phyloP scores from a whole-genome alignment of 1,140 invertebrate species.

The Sitodiplosis mosellana region DNA sequence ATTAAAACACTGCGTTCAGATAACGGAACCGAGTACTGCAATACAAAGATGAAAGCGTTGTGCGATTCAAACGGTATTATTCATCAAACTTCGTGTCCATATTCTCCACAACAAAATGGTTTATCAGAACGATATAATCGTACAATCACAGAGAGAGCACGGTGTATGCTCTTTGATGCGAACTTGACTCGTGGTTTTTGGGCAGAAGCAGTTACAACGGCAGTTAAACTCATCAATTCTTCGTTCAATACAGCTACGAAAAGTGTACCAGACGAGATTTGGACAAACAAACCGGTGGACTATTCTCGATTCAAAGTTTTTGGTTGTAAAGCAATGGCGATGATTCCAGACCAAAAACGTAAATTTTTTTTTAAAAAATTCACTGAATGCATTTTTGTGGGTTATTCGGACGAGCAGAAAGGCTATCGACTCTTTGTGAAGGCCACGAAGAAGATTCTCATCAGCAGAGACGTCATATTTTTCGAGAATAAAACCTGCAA shows the following conservation, averaged over 20 bases:
- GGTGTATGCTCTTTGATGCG: slow-evolving; percentile 11
- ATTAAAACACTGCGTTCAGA: slow-evolving; percentile 10
- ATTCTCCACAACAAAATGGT: slow-evolving; percentile 20
- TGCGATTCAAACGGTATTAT: slow-evolving; percentile 5
- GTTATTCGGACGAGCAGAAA: no score
- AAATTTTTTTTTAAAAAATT: no score
- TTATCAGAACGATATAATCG: slow-evolving; percentile 14
- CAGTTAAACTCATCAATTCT: slow-evolving; percentile 4
- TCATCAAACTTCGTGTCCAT: slow-evolving; percentile 10
- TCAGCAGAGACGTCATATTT: no score
- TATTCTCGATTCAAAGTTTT: neutral
- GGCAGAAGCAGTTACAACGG: slow-evolving; percentile 26
- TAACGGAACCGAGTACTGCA: slow-evolving; percentile 15
- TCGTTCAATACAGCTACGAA: no score
- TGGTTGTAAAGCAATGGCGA: no score
- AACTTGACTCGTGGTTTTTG: slow-evolving; percentile 22
- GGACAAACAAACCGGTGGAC: neutral
- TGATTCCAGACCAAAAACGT: no score
- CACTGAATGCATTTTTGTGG: no score
- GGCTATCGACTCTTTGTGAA: no score
- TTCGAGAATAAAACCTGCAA: no score
- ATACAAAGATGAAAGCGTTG: slow-evolving; percentile 4
- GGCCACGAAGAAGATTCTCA: no score
- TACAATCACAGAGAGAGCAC: slow-evolving; percentile 13
- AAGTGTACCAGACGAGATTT: slow-evolving; percentile 1